Evolutionary conservation across 2,797 vertebrate species (phyloP), one percentile per base, ranked within the genome.

Genomic region (Sandelia bainsii): DNA sequence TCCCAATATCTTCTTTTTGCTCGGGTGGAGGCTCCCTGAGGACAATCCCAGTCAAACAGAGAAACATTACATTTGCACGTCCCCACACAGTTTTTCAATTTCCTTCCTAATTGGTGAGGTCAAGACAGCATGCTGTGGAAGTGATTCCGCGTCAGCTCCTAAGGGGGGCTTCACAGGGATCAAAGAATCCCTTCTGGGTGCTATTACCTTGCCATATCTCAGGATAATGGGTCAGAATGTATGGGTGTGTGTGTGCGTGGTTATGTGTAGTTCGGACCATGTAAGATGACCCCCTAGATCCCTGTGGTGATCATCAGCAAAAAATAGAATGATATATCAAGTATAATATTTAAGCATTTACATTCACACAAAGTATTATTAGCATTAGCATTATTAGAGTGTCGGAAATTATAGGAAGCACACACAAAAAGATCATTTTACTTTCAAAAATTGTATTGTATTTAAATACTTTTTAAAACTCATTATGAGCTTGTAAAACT

Each of bases 51-150:
- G 44, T 74, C 70, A 77, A 68, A 69, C 51, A 49, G 46, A 54
- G 44, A 71, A 66, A 80, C 48, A 48, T 62, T 44, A 54, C 64
- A 72, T 59, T 51, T 4, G 0, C 66, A 54, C 32, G 6, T 75
- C 62, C n/a, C 32, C 49, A 25, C 25, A n/a, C 86, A 77, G 46
- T 59, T 62, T 83, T 76, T 84, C 77, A 81, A 58, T 85, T 63
- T 78, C 69, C 66, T 12, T 34, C 44, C 22, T 82, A 85, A 84
- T 78, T 81, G 81, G 37, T 54, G 32, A 70, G 75, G 69, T 77
- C 72, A 79, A 67, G 39, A 62, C 57, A 59, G 59, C 74, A 60
- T 22, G 56, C 51, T 63, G 81, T 44, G 74, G 56, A 67, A 66
- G 34, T 62, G 60, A 80, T 69, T 72, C 34, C 60, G 58, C 62